These are phyloP conservation scores for Rhizomys pruinosus DNA, from an alignment of 2,113 vertebrate species.

Conservation along the genomic window DNA sequence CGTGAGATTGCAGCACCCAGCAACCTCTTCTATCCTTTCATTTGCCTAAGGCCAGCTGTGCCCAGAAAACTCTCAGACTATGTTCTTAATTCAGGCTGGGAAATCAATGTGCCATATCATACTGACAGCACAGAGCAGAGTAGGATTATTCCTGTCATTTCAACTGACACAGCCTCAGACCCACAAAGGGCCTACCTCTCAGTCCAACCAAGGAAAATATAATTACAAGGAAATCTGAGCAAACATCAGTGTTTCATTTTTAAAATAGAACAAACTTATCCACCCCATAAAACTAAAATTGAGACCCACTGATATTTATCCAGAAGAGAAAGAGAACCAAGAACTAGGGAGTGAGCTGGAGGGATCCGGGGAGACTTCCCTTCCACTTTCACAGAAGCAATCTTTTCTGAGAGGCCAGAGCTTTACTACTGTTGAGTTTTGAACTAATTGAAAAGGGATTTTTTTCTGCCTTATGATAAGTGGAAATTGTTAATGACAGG, in stretches of 20 bases:
- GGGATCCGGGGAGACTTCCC: background rate
- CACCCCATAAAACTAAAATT: background rate
- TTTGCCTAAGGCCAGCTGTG: constrained; percentile 20
- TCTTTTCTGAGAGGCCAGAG: background rate
- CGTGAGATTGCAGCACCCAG: background rate
- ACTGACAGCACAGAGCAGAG: constrained; percentile 1
- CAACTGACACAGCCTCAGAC: background rate
- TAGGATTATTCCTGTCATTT: background rate
- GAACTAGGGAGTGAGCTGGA: background rate
- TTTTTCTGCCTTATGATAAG: background rate
- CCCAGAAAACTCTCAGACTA: constrained; percentile 27
- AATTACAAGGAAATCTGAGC: constrained; percentile 27
- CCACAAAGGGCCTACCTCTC: background rate
- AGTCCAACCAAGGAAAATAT: constrained; percentile 17
- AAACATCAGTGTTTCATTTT: background rate
- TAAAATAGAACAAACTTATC: background rate
- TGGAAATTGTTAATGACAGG: background rate
- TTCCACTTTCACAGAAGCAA: background rate
- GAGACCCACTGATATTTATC: background rate
- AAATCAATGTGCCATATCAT: constrained; percentile 47
- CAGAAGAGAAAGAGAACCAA: background rate
- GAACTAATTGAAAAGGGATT: constrained; percentile 47
- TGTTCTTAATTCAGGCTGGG: constrained; percentile 58
- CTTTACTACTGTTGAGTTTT: background rate
- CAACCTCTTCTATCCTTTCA: background rate